phyloP scores from a whole-genome alignment of 2,888 invertebrate species.

The Lithodes maja region DNA sequence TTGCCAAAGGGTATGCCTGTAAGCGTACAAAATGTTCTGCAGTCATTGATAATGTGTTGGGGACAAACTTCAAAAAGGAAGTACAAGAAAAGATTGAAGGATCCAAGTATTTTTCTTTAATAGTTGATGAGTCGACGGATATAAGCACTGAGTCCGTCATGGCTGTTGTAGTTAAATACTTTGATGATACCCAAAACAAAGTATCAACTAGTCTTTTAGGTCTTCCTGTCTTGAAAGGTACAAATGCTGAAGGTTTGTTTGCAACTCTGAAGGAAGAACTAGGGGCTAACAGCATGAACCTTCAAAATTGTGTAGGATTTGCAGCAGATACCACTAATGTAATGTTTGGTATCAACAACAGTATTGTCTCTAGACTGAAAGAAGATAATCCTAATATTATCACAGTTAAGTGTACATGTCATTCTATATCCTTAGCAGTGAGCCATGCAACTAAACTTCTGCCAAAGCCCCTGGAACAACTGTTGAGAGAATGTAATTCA shows the following conservation, averaged over 20 bases:
- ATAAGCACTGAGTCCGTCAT: constrained; percentile 27
- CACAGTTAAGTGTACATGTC: constrained; percentile 19
- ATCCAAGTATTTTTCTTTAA: constrained; percentile 10
- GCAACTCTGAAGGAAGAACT: constrained; percentile 23
- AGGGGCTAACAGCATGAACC: constrained; percentile 12
- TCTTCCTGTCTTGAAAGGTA: constrained; percentile 15
- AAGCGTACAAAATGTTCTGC: constrained; percentile 17
- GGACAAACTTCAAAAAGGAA: constrained; percentile 16
- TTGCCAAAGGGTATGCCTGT: constrained; percentile 5
- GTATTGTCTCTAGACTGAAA: constrained; percentile 33
- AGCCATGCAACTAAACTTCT: constrained; percentile 15
- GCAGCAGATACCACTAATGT: constrained; percentile 33
- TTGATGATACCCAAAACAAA: background rate
- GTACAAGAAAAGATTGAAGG: constrained; percentile 3
- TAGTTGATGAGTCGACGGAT: constrained; percentile 26
- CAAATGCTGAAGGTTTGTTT: constrained; percentile 21
- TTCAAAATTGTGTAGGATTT: constrained; percentile 36
- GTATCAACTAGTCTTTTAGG: constrained; percentile 9
- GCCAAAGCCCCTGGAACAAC: constrained; percentile 28
- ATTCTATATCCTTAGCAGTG: constrained; percentile 38
- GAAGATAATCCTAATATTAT: constrained; percentile 16
- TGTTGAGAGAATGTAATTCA: constrained; percentile 32
- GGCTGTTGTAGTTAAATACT: constrained; percentile 31
- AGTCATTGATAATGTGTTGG: constrained; percentile 16
- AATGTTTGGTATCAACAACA: constrained; percentile 35